A percentile compares a stretch with the other conserved stretches of the same genome.
phyloP scores from a whole-genome alignment of 2,113 vertebrate species.

The sheep (Ovis aries) region ARS-UI_Ramb_v3.0 NC_056061.1:10657001-10657500 shows the following conservation, averaged over 20 bases:
- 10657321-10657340: not conserved
- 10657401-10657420: not conserved
- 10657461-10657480: not conserved
- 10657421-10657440: not conserved
- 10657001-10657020: not conserved
- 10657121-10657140: not conserved
- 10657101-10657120: not conserved
- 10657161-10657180: not conserved
- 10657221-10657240: not conserved
- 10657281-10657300: not conserved
- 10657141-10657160: not conserved
- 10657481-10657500: not conserved
- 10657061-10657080: not conserved
- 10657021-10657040: not conserved
- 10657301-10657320: not conserved
- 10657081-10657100: not conserved
- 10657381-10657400: not conserved
- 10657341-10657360: not conserved
- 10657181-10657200: not conserved
- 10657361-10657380: not conserved
- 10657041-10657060: not conserved
- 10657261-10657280: not conserved
- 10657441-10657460: fast-evolving
- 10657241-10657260: not conserved
- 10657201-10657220: not conserved